Conservation (phyloP, 2,797 vertebrate genomes). For the Taenioides sp. region DNA sequence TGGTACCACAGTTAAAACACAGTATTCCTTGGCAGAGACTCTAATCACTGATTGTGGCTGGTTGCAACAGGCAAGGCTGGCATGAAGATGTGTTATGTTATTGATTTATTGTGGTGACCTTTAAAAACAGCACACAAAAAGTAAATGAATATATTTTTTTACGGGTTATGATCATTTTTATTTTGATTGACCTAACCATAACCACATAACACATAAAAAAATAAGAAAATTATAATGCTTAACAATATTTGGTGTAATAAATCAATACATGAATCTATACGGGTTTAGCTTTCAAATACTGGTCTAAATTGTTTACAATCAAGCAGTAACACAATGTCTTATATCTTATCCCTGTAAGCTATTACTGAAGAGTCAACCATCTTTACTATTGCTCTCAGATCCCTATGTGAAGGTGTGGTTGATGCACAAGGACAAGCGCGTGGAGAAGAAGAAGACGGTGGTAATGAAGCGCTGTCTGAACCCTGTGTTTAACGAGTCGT, state of each 20-base stretch:
- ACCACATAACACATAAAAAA: neutral
- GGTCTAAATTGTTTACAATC: neutral
- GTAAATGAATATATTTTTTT: neutral
- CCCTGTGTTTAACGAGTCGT: constrained; percentile 97
- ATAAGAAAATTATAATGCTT: neutral
- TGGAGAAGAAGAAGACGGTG: constrained; percentile 99
- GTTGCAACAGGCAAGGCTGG: neutral
- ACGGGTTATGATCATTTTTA: neutral
- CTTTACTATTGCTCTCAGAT: constrained; percentile 71
- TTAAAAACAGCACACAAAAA: neutral
- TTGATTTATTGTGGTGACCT: neutral
- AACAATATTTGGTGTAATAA: neutral
- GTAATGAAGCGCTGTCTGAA: constrained; percentile 98
- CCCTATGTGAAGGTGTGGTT: constrained; percentile 99
- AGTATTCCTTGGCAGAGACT: neutral
- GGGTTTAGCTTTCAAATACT: no score
- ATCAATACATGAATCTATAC: no score
- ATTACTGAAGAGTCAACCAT: neutral
- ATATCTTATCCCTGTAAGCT: neutral
- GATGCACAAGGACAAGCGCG: constrained; percentile 98
- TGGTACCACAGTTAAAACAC: neutral
- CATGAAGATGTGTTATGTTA: neutral
- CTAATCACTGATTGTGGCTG: neutral
- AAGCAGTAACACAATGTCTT: neutral
- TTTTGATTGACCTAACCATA: neutral